Conservation (phyloP, 2,797 vertebrate genomes). For the Caiman crocodilus region DNA sequence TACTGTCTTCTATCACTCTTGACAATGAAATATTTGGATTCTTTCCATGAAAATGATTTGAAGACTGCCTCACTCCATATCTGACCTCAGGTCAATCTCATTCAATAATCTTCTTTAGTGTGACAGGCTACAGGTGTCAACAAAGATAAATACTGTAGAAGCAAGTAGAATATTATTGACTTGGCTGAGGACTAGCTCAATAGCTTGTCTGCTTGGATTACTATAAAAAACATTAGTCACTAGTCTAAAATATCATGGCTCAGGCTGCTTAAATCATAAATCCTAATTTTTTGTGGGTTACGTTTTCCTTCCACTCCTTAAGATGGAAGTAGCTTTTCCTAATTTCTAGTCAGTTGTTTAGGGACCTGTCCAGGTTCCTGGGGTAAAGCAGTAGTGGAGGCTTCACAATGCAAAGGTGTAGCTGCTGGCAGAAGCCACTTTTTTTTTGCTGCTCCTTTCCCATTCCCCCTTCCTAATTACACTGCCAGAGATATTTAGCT, state of each 20-base stretch:
- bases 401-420: too few species aligned
- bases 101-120: neutral
- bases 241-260: neutral
- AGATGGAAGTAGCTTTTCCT: too few species aligned
- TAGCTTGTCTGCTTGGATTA: neutral
- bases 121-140: neutral
- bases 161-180: neutral
- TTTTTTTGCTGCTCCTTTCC: too few species aligned
- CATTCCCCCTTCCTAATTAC: too few species aligned
- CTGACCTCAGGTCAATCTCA: neutral
- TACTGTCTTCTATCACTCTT: neutral
- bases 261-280: too few species aligned
- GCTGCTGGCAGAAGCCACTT: too few species aligned
- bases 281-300: too few species aligned
- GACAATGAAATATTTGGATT: neutral
- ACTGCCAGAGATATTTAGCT: too few species aligned
- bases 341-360: too few species aligned
- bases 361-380: too few species aligned
- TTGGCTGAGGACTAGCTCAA: neutral
- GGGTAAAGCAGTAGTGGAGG: too few species aligned
- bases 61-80: neutral
- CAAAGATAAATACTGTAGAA: neutral
- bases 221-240: neutral
- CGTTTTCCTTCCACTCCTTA: too few species aligned
- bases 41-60: neutral